These are phyloP conservation scores for Halocynthia aurantium DNA, from an alignment of 23 tunicate genomes.

Conservation along the genomic window DNA sequence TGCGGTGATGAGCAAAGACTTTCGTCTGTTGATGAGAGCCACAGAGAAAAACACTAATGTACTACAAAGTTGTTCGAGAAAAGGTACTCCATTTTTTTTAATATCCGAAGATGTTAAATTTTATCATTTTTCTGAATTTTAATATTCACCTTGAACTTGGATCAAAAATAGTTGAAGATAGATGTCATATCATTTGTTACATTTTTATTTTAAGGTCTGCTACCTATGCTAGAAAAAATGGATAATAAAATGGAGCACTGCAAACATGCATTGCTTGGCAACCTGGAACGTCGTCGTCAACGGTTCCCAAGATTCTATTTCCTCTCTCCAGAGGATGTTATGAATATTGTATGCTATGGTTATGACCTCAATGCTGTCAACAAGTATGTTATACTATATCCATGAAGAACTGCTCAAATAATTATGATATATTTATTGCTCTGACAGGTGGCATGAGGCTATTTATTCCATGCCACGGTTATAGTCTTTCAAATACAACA, in stretches of 20 bases:
- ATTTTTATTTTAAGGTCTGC: conserved; percentile 31
- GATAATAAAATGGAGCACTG: conserved; percentile 84
- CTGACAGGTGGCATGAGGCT: not conserved
- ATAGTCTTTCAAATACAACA: not conserved
- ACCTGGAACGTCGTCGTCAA: conserved; percentile 83
- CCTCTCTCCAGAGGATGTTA: conserved; percentile 90
- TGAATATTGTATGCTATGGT: conserved; percentile 84
- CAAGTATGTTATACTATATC: conserved; percentile 35
- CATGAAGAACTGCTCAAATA: not conserved
- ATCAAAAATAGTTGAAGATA: too few relatives aligned
- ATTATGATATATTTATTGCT: not conserved
- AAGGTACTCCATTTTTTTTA: conserved; percentile 35
- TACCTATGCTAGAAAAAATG: conserved; percentile 92
- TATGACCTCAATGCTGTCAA: conserved; percentile 84
- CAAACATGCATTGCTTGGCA: conserved; percentile 90
- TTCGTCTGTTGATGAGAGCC: conserved; percentile 76
- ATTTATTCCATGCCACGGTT: too few relatives aligned
- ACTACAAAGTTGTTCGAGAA: conserved; percentile 85
- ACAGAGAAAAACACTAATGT: conserved; percentile 94
- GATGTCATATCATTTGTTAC: too few relatives aligned
- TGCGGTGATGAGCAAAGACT: conserved; percentile 95
- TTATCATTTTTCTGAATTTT: too few relatives aligned
- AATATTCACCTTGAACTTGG: too few relatives aligned
- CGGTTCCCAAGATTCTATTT: conserved; percentile 83
- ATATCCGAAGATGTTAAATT: too few relatives aligned